Conservation (phyloP, 2,888 invertebrate genomes). For the Dioctria linearis region DNA sequence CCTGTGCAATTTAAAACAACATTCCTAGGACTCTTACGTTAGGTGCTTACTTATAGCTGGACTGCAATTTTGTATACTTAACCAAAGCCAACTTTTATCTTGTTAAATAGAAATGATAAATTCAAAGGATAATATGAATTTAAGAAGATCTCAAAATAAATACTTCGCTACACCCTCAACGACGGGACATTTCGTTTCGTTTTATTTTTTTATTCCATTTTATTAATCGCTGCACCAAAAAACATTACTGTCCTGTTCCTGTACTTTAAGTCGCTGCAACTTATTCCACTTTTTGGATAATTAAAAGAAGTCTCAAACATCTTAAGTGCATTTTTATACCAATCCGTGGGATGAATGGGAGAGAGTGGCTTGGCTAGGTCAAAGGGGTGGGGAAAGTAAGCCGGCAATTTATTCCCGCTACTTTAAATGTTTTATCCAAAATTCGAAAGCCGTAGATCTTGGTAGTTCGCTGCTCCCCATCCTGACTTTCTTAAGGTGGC, state of each 20-base stretch:
- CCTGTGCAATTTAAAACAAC: too few relatives aligned
- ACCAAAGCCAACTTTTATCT: too few relatives aligned
- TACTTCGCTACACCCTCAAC: not conserved
- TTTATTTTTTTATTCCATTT: not conserved
- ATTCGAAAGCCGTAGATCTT: constrained; percentile 1
- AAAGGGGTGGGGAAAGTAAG: not conserved
- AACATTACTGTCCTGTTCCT: not conserved
- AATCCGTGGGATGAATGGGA: too few relatives aligned
- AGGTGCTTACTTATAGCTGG: too few relatives aligned
- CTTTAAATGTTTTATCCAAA: constrained; percentile 20
- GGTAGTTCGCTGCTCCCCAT: not conserved
- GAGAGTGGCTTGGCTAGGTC: not conserved
- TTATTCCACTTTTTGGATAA: constrained; percentile 20
- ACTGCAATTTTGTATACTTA: too few relatives aligned
- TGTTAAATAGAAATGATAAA: too few relatives aligned
- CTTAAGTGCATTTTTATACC: constrained; percentile 2
- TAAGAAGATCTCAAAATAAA: not conserved
- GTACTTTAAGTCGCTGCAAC: not conserved
- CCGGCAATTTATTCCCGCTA: constrained; percentile 13
- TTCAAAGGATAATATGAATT: not conserved
- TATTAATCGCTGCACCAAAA: constrained; percentile 3
- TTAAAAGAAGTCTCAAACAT: constrained; percentile 36
- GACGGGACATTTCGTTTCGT: not conserved
- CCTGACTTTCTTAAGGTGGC: not conserved
- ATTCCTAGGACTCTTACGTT: too few relatives aligned